Conservation (phyloP, 2,113 vertebrate species). For the Lontra canadensis region DNA sequence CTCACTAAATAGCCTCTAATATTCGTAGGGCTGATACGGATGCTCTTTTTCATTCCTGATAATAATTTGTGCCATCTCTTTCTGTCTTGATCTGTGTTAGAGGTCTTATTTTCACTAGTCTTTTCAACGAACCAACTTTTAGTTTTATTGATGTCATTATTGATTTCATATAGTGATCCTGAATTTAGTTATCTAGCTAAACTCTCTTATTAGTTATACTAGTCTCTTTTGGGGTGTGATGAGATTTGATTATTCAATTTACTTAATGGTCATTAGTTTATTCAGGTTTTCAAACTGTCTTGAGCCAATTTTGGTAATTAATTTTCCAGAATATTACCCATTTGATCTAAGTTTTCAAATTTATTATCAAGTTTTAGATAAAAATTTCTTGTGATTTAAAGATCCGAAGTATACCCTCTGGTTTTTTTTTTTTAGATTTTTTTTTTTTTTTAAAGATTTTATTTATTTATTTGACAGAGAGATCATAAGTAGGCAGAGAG, state of each 20-base stretch:
- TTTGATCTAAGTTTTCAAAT: conserved; percentile 5
- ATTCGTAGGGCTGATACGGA: neutral
- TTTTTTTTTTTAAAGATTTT: no score
- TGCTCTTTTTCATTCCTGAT: neutral
- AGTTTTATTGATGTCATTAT: neutral
- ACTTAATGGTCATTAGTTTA: neutral
- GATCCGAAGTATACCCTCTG: neutral
- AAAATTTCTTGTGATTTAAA: neutral
- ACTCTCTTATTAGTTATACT: neutral
- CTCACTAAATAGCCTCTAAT: neutral
- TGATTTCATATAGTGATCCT: neutral
- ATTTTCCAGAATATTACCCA: neutral
- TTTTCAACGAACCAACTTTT: neutral
- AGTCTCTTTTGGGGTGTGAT: neutral
- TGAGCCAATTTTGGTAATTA: neutral
- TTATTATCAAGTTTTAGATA: neutral
- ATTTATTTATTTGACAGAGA: no score
- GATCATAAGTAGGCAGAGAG: no score
- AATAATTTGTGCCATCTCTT: neutral
- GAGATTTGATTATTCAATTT: neutral
- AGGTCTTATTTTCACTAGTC: neutral
- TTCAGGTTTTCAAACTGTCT: neutral
- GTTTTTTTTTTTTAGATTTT: no score
- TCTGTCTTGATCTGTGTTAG: neutral
- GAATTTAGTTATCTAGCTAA: neutral